Conservation (phyloP, 1,140 invertebrate genomes). For the Drosophila guanche region DNA sequence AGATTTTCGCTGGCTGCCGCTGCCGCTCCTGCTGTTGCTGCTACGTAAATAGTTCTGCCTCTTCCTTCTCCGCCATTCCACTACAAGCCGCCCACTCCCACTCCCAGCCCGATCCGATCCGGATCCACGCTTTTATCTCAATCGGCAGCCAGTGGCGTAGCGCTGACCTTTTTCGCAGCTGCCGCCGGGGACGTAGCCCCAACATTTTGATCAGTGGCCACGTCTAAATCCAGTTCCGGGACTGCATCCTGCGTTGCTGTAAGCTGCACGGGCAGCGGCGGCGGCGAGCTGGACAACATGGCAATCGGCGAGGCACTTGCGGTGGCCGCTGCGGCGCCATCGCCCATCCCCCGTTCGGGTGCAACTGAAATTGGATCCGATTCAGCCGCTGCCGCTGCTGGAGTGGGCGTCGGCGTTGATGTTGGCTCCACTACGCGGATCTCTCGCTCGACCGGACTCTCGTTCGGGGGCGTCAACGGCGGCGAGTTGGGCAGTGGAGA, state of each 20-base stretch:
- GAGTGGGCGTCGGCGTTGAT: constrained; percentile 2
- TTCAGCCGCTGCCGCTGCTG: neutral
- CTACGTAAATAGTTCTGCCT: constrained; percentile 41
- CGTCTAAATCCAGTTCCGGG: neutral
- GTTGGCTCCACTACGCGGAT: constrained; percentile 7
- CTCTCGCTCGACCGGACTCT: neutral
- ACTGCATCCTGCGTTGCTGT: constrained; percentile 15
- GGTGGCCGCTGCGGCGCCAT: constrained; percentile 76
- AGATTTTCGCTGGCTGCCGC: constrained; percentile 40
- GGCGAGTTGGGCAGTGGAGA: constrained; percentile 56
- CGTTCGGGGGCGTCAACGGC: constrained; percentile 50
- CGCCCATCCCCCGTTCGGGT: constrained; percentile 76
- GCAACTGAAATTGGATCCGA: constrained; percentile 10
- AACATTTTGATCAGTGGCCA: neutral
- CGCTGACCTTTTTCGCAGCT: constrained; percentile 43
- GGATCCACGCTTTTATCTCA: constrained; percentile 28
- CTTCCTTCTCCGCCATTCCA: constrained; percentile 19
- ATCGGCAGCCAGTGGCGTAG: constrained; percentile 58
- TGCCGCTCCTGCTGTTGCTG: constrained; percentile 3
- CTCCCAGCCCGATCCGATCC: too few relatives aligned
- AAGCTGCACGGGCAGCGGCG: constrained; percentile 56
- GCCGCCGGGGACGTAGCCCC: neutral
- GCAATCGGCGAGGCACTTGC: constrained; percentile 73
- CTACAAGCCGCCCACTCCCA: constrained; percentile 1
- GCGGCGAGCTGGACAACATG: constrained; percentile 77